Evolutionary conservation across 2,113 vertebrate species (phyloP).

Genomic region (Sapajus apella): DNA sequence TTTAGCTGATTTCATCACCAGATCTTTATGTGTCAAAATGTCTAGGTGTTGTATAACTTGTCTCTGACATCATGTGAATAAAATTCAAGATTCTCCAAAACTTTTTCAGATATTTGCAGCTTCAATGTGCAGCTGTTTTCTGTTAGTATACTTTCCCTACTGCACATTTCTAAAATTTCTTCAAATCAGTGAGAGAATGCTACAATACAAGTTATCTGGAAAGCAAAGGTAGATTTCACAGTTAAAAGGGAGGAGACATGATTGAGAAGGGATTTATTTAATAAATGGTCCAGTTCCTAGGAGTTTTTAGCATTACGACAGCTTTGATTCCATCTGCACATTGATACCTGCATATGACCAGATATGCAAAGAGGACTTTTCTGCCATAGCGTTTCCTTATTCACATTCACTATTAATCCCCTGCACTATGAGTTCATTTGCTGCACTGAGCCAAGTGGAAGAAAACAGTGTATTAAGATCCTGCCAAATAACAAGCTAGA

Average conservation of each 20-base stretch:
- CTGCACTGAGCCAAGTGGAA: not conserved
- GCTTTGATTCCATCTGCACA: not conserved
- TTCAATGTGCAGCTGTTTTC: not conserved
- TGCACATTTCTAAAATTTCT: not conserved
- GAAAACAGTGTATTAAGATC: not conserved
- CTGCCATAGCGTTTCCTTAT: not conserved
- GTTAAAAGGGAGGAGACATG: not conserved
- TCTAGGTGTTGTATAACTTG: not conserved
- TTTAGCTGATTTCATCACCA: not conserved
- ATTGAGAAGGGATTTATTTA: not conserved
- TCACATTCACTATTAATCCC: not conserved
- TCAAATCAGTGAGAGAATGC: not conserved
- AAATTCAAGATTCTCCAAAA: not conserved
- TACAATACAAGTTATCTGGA: not conserved
- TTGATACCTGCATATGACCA: not conserved
- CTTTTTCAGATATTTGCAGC: not conserved
- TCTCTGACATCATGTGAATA: not conserved
- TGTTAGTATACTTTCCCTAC: accelerated
- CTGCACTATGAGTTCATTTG: not conserved
- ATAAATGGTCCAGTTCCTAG: not conserved
- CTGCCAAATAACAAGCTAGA: not conserved
- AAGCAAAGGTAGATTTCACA: not conserved
- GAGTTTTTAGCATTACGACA: not conserved
- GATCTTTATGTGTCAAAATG: not conserved
- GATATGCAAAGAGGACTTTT: not conserved